These are phyloP conservation scores for Anas platyrhynchos DNA, from an alignment of 2,113 vertebrate species.

Conservation along the genomic window DNA sequence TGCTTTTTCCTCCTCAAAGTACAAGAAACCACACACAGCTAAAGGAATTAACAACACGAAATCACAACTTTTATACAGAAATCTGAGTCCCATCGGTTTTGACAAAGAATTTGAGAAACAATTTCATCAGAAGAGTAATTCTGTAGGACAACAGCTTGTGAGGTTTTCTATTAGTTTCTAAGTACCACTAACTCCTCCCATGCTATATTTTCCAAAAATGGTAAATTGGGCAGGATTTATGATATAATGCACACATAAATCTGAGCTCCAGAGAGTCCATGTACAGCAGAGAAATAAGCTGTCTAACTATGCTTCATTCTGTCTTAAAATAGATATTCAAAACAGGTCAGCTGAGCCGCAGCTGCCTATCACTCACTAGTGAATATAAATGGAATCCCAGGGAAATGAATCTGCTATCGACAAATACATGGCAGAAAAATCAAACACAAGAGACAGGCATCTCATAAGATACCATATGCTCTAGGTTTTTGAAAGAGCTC, in stretches of 20 bases:
- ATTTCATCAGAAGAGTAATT: not conserved
- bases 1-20: not conserved
- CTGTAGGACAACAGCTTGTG: not conserved
- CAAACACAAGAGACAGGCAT: not conserved
- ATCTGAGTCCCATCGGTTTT: not conserved
- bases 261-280: not conserved
- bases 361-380: not conserved
- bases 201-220: not conserved
- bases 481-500: not conserved
- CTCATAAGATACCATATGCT: not conserved
- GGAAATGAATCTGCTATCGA: not conserved
- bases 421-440: not conserved
- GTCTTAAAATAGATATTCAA: constrained; percentile 44
- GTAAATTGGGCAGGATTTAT: not conserved
- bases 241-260: not conserved
- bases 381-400: not conserved
- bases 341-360: constrained; percentile 33
- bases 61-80: not conserved
- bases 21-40: not conserved
- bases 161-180: not conserved
- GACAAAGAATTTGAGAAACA: not conserved
- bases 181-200: not conserved
- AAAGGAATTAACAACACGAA: not conserved
- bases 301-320: not conserved
- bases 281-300: not conserved